Conservation (phyloP, 2,888 invertebrate genomes). For the Leucoptera coffeella region DNA sequence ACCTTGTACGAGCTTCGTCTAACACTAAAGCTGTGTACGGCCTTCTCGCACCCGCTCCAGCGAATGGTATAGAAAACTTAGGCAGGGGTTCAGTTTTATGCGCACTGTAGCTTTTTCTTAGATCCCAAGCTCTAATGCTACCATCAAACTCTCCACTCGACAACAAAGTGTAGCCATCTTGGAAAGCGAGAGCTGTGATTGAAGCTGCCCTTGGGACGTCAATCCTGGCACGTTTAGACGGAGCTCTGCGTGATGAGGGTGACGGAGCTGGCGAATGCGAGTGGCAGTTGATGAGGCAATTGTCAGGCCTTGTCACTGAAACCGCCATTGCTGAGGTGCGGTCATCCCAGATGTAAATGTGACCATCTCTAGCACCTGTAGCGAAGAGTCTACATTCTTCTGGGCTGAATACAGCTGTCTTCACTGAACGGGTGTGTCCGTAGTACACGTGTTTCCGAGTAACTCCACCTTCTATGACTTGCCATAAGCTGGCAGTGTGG, state of each 20-base stretch:
- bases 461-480: constrained; percentile 51
- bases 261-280: constrained; percentile 35
- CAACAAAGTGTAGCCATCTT: constrained; percentile 69
- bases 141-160: constrained; percentile 87
- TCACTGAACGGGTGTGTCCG: constrained; percentile 76
- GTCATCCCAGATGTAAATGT: constrained; percentile 79
- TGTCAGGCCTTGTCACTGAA: constrained; percentile 58
- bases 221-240: constrained; percentile 34
- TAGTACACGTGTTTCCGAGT: constrained; percentile 54
- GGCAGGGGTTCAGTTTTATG: constrained; percentile 66
- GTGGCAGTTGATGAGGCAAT: constrained; percentile 65
- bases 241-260: constrained; percentile 49
- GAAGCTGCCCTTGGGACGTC: constrained; percentile 58
- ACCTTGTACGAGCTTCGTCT: constrained; percentile 59
- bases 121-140: constrained; percentile 81
- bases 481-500: constrained; percentile 76
- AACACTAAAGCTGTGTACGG: constrained; percentile 75
- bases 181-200: constrained; percentile 68
- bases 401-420: constrained; percentile 70
- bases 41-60: constrained; percentile 60
- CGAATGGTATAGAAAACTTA: constrained; percentile 66
- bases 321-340: constrained; percentile 30
- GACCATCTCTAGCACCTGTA: constrained; percentile 83
- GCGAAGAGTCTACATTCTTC: constrained; percentile 72
- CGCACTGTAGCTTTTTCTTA: constrained; percentile 71